These are phyloP conservation scores for Caenorhabditis tropicalis DNA, from an alignment of 1,140 invertebrate species.

Conservation along the genomic window DNA sequence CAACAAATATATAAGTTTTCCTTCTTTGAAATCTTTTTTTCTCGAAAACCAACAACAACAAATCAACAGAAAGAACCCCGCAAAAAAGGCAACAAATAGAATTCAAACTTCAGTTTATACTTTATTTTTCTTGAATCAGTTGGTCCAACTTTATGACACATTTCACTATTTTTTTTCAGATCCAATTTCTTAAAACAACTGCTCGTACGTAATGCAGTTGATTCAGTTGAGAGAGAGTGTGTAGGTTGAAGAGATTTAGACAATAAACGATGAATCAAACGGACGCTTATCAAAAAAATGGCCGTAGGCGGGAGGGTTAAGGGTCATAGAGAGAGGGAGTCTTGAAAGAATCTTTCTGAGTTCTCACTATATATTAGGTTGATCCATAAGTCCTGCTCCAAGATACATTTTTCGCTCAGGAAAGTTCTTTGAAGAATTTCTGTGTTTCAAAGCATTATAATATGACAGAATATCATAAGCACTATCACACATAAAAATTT, in stretches of 20 bases:
- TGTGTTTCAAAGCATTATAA: no score
- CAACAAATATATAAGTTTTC: conserved; percentile 6
- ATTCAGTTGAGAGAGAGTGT: neutral
- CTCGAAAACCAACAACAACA: neutral
- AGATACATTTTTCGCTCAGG: no score
- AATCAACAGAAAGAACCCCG: neutral
- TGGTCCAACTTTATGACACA: neutral
- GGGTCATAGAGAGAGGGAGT: neutral
- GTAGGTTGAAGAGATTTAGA: neutral
- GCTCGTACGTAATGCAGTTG: neutral
- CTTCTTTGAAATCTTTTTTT: neutral
- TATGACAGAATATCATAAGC: no score
- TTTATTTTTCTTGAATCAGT: neutral
- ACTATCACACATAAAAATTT: no score
- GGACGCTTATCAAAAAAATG: conserved; percentile 17
- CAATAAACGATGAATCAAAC: neutral
- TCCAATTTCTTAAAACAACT: conserved; percentile 9
- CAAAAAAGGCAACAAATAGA: neutral
- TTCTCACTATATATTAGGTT: no score
- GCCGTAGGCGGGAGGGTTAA: neutral
- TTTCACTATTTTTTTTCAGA: neutral
- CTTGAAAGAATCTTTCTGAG: no score
- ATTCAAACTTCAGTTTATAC: neutral
- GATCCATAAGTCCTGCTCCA: no score
- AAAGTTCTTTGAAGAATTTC: no score